phyloP scores from a whole-genome alignment of 2,888 invertebrate species.

The Hoplodrina ambigua region DNA sequence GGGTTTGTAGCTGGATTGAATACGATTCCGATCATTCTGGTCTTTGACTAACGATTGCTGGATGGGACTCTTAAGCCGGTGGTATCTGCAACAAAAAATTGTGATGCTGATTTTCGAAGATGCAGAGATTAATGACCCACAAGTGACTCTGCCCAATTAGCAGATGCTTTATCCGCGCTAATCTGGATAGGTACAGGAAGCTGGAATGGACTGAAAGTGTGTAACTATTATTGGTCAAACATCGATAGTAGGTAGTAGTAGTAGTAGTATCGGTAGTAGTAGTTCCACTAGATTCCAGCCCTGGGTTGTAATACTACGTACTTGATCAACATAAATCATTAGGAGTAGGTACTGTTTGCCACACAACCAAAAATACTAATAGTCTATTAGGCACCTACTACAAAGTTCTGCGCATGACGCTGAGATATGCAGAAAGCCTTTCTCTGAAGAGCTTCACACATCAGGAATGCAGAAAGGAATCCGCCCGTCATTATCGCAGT shows the following conservation, averaged over 20 bases:
- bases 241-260: no score
- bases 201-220: not conserved
- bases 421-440: constrained; percentile 20
- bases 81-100: no score
- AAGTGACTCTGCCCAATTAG: not conserved
- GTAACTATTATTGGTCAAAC: not conserved
- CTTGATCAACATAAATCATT: not conserved
- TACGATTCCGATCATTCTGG: no score
- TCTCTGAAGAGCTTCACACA: constrained; percentile 37
- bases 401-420: constrained; percentile 1
- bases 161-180: not conserved
- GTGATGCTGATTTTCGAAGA: no score
- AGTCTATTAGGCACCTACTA: not conserved
- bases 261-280: no score
- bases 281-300: no score
- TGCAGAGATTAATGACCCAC: no score
- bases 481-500: constrained; percentile 49
- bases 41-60: no score
- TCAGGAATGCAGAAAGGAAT: constrained; percentile 52
- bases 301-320: not conserved
- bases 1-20: no score
- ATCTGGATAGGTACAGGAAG: no score
- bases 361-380: not conserved
- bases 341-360: not conserved
- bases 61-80: no score